phyloP scores from a whole-genome alignment of 2,888 invertebrate species.

The Ypsolopha sequella region DNA sequence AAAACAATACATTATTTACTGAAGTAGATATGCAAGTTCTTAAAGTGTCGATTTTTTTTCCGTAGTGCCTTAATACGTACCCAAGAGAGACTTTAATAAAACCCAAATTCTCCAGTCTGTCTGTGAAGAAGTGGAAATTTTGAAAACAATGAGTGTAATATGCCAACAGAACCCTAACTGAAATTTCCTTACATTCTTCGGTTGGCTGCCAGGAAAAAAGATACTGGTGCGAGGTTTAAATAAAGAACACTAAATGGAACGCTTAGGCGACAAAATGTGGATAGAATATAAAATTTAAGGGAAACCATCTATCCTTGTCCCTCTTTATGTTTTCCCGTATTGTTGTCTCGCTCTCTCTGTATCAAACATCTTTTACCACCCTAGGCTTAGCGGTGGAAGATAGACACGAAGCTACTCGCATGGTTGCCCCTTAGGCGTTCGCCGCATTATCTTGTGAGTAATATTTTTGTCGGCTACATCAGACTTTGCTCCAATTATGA shows the following conservation, averaged over 20 bases:
- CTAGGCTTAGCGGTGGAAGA: conserved; percentile 68
- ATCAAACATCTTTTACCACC: conserved; percentile 60
- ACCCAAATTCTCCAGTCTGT: not conserved
- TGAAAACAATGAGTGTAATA: not conserved
- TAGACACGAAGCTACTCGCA: conserved; percentile 50
- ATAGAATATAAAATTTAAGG: conserved; percentile 70
- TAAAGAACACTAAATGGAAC: conserved; percentile 71
- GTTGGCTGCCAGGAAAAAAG: conserved; percentile 50
- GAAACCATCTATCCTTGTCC: conserved; percentile 40
- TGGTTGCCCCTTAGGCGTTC: conserved; percentile 33
- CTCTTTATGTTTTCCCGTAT: conserved; percentile 21
- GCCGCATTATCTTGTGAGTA: too few relatives aligned
- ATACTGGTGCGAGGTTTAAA: conserved; percentile 63
- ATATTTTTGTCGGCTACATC: too few relatives aligned
- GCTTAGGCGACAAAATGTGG: conserved; percentile 71
- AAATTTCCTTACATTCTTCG: conserved; percentile 55
- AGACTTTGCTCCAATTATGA: too few relatives aligned
- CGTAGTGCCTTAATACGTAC: not conserved
- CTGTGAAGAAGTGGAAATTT: not conserved
- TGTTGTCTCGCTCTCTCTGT: conserved; percentile 41
- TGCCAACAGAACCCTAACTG: conserved; percentile 18
- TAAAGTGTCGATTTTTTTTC: too few relatives aligned
- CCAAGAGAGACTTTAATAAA: not conserved
- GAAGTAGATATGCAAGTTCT: too few relatives aligned
- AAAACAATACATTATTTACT: too few relatives aligned